Percentiles rank a stretch among this genome's conserved stretches.
phyloP scores from a whole-genome alignment of 2,113 vertebrate genomes.

The Butastur rufipennis region DNA sequence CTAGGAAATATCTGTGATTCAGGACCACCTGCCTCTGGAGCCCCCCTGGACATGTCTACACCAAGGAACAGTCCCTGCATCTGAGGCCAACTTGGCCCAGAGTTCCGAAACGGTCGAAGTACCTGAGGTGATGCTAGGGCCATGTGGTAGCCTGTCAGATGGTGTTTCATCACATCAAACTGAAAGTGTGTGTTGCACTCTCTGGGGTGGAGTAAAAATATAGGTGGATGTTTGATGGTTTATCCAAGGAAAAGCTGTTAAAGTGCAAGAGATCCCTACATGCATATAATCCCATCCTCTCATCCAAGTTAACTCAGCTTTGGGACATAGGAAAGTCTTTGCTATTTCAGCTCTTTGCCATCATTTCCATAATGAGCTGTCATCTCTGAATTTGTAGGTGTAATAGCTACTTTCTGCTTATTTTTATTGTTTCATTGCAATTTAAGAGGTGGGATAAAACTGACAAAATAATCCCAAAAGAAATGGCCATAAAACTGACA shows the following conservation, averaged over 20 bases:
- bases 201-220: neutral
- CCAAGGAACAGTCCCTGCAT: neutral
- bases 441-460: neutral
- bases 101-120: neutral
- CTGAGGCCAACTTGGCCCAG: neutral
- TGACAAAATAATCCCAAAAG: neutral
- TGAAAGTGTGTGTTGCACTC: neutral
- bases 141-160: neutral
- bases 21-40: neutral
- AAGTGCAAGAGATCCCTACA: neutral
- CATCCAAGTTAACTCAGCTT: neutral
- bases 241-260: neutral
- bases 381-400: neutral
- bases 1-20: neutral
- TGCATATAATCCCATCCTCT: neutral
- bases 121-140: neutral
- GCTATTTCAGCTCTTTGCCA: neutral
- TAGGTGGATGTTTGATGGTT: neutral
- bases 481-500: neutral
- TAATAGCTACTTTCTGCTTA: neutral
- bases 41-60: neutral
- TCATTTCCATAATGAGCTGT: neutral
- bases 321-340: neutral
- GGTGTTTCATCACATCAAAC: neutral
- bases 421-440: neutral